Evolutionary conservation across 2,888 invertebrate genomes (phyloP).

Genomic region (Dermolepida albohirtum): DNA sequence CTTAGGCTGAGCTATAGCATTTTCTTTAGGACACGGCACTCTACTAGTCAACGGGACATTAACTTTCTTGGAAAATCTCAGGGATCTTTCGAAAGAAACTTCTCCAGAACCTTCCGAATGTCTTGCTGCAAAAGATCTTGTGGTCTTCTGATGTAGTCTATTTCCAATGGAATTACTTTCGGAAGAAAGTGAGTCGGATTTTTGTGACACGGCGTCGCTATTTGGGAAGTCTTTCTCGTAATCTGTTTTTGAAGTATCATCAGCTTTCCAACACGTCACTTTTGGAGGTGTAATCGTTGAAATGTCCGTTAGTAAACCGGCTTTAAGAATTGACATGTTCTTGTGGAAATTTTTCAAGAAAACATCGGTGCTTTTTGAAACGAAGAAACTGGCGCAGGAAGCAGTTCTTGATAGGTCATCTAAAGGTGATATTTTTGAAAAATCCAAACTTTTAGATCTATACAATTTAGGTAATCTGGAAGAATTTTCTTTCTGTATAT

Average conservation of each 20-base stretch:
- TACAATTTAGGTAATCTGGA: not conserved
- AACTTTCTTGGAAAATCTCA: conserved; percentile 23
- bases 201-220: conserved; percentile 16
- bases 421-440: conserved; percentile 7
- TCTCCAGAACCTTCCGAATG: conserved; percentile 64
- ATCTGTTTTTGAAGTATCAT: no score
- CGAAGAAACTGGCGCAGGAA: conserved; percentile 19
- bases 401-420: conserved; percentile 13
- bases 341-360: conserved; percentile 33
- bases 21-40: conserved; percentile 20
- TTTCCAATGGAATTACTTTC: conserved; percentile 63
- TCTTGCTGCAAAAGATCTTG: conserved; percentile 72
- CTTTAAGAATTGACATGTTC: conserved; percentile 36
- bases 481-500: not conserved
- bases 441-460: conserved; percentile 24
- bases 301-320: conserved; percentile 23
- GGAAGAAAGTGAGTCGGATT: conserved; percentile 25
- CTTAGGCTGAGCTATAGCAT: conserved; percentile 9
- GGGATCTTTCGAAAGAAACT: conserved; percentile 26
- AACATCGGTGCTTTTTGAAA: conserved; percentile 18
- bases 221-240: not conserved
- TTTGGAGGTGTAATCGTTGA: not conserved
- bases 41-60: not conserved
- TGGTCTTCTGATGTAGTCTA: conserved; percentile 70
- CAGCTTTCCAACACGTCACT: no score